Percentiles rank a stretch among this genome's conserved stretches.
Conservation (phyloP, 2,888 invertebrate species). For the Drepana falcataria region DNA sequence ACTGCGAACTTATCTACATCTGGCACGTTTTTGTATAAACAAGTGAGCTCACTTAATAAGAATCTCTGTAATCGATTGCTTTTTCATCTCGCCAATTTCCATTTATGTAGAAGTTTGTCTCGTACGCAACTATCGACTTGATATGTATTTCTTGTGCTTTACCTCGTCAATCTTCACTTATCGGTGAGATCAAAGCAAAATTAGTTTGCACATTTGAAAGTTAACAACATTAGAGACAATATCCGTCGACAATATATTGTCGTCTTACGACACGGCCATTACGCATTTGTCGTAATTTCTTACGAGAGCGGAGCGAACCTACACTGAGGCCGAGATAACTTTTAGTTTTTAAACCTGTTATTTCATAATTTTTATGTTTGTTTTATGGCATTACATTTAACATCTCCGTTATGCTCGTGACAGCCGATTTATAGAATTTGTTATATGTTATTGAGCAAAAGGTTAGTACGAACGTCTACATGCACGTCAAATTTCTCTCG, state of each 20-base stretch:
- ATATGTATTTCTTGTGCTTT: background rate
- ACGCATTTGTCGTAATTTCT: conserved; percentile 65
- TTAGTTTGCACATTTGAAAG: conserved; percentile 17
- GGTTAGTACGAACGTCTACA: too few relatives aligned
- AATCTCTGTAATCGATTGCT: too few relatives aligned
- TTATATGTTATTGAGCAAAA: background rate
- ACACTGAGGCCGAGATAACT: conserved; percentile 29
- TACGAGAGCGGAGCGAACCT: conserved; percentile 56
- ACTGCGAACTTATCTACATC: too few relatives aligned
- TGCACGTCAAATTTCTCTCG: background rate
- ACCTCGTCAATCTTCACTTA: background rate
- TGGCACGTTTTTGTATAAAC: too few relatives aligned
- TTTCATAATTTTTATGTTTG: conserved; percentile 2
- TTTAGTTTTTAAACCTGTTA: conserved; percentile 3
- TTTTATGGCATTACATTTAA: background rate
- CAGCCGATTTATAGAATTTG: background rate
- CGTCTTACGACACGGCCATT: conserved; percentile 61
- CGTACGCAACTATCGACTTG: too few relatives aligned
- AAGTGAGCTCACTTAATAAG: too few relatives aligned
- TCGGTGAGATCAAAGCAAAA: background rate
- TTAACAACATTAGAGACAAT: conserved; percentile 17
- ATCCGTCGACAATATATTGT: conserved; percentile 48
- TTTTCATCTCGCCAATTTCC: too few relatives aligned
- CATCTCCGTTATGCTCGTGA: background rate
- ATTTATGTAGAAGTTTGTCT: too few relatives aligned